Evolutionary conservation across 2,888 invertebrate species (phyloP), one percentile per base, ranked within the genome.

Genomic region (Xestobium rufovillosum): DNA sequence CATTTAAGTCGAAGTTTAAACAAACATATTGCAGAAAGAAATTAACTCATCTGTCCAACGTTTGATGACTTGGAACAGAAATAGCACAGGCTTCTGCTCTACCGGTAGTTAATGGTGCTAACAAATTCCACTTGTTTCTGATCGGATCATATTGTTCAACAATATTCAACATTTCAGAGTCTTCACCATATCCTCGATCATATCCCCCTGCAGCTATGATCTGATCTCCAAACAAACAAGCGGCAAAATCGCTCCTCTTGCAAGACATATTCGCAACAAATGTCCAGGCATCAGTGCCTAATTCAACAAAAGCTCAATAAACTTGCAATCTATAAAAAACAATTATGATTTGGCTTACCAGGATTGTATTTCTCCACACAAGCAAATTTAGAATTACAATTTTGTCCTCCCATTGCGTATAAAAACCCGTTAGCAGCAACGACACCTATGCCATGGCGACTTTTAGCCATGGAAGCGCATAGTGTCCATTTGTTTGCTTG

Each of bases 351-450:
- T n/a, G n/a, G n/a, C 47, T 52, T 53, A 65, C 63, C 68, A 13
- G 79, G 76, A 63, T 80, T 76, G 59, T 79, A 91, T 64, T 91
- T 78, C 69, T 94, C 92, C 9, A 92, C 89, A 56, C 90, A 91
- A 51, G 88, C 85, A 48, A 90, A 85, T 53, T 90, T 74, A 37
- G 78, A 78, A 3, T 89, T 85, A 38, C 80, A 76, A 1, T 94
- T 94, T 66, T 94, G 90, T 0, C 95, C 94, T 15, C 95, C 94
- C 44, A 94, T 70, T 2, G 91, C 94, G 66, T 92, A 95, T 33
- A 95, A 70, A 63, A 76, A 89, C 0, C 91, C 91, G 59, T 87
- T 84, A 16, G 86, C 80, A 1, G 88, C 88, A 38, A 88, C 85
- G 12, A 81, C 90, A 28, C 90, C 92, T 36, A 92, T 89, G 9